Conservation (phyloP, 2,888 invertebrate genomes). For the Autographa gamma region DNA sequence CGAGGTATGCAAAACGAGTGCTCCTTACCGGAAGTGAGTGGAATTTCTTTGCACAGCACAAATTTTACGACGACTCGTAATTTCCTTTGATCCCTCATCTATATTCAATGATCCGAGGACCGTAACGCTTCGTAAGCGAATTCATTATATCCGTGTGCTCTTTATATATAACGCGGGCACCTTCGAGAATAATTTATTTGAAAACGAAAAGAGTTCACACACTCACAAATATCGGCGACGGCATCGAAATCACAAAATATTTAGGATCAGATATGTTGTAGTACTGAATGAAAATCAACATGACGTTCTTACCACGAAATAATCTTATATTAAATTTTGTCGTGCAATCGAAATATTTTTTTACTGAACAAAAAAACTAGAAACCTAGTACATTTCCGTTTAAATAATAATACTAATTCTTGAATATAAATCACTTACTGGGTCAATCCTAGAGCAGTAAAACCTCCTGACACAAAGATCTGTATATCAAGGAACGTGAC, state of each 20-base stretch:
- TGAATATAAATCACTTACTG: slow-evolving; percentile 59
- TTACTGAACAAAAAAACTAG: too few relatives aligned
- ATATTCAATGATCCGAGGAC: slow-evolving; percentile 87
- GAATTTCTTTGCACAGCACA: slow-evolving; percentile 82
- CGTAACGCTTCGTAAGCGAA: slow-evolving; percentile 85
- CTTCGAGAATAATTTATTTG: slow-evolving; percentile 55
- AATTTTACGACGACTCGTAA: slow-evolving; percentile 84
- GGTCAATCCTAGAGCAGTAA: slow-evolving; percentile 67
- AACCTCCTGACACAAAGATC: slow-evolving; percentile 75
- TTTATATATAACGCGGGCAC: slow-evolving; percentile 68
- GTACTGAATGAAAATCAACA: too few relatives aligned
- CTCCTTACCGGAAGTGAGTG: slow-evolving; percentile 68
- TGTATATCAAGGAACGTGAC: slow-evolving; percentile 81
- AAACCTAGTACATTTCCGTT: too few relatives aligned
- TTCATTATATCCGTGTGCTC: slow-evolving; percentile 83
- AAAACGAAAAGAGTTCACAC: slow-evolving; percentile 43
- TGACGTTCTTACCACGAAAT: too few relatives aligned
- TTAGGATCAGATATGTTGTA: not conserved
- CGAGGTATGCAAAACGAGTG: slow-evolving; percentile 76
- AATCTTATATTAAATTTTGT: too few relatives aligned
- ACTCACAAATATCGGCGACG: slow-evolving; percentile 20
- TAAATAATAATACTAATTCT: not conserved
- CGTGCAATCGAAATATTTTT: too few relatives aligned
- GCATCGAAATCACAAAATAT: not conserved
- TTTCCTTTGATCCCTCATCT: slow-evolving; percentile 88